phyloP scores from a whole-genome alignment of 2,113 vertebrate genomes.

The Burhinus oedicnemus region DNA sequence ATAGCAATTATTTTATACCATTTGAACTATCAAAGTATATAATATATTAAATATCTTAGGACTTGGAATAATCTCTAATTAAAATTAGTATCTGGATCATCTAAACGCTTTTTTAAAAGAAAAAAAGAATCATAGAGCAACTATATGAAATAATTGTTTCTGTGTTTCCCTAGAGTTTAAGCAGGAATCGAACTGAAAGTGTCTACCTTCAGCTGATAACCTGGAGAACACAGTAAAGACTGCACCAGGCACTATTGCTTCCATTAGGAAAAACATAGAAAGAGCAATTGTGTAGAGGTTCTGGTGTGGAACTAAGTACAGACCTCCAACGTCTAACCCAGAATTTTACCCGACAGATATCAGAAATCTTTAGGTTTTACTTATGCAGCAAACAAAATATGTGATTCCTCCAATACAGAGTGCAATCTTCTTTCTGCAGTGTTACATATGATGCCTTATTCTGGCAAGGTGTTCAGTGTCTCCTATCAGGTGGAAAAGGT shows the following conservation, averaged over 20 bases:
- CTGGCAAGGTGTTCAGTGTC: neutral
- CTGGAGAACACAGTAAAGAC: neutral
- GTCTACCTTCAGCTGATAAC: neutral
- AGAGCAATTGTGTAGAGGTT: accelerated
- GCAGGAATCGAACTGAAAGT: neutral
- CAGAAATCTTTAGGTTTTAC: neutral
- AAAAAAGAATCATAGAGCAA: neutral
- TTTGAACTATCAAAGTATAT: neutral
- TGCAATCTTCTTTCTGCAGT: neutral
- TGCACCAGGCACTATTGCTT: no score
- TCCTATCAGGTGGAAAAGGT: neutral
- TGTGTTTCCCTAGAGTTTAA: neutral
- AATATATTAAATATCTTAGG: neutral
- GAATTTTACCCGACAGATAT: neutral
- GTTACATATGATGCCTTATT: neutral
- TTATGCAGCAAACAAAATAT: neutral
- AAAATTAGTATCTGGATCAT: neutral
- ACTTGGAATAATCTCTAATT: neutral
- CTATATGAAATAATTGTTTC: neutral
- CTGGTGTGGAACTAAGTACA: neutral
- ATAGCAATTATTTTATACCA: neutral
- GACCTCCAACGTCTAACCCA: neutral
- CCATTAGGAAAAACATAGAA: neutral
- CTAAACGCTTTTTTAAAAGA: neutral
- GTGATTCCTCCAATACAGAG: neutral